These are phyloP conservation scores for Fringilla coelebs DNA, from an alignment of 2,797 vertebrate genomes.

Conservation along the genomic window DNA sequence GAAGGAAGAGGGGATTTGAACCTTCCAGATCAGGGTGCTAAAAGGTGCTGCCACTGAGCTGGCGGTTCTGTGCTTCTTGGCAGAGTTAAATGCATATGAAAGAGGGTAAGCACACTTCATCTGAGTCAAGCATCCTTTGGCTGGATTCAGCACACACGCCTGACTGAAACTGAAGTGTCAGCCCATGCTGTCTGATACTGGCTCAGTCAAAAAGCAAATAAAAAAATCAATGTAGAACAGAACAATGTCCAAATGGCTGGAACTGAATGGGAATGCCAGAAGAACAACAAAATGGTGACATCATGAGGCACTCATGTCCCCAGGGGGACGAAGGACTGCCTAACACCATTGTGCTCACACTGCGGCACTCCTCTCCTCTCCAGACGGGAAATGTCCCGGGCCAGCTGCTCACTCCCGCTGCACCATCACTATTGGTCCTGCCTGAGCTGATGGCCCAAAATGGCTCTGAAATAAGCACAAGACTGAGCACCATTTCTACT, in stretches of 20 bases:
- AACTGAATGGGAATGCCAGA: not conserved
- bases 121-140: not conserved
- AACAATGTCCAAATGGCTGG: not conserved
- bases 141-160: not conserved
- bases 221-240: not conserved
- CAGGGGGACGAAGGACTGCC: not conserved
- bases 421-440: not conserved
- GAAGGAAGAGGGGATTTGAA: not conserved
- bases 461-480: not conserved
- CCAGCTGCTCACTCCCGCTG: accelerated
- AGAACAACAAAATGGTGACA: not conserved
- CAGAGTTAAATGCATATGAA: not conserved
- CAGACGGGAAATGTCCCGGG: accelerated
- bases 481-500: not conserved
- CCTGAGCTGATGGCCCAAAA: not conserved
- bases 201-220: not conserved
- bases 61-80: not conserved
- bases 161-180: not conserved
- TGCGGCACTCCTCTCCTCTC: accelerated
- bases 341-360: accelerated
- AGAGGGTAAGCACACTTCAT: not conserved
- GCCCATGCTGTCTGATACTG: not conserved
- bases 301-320: not conserved
- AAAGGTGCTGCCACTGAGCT: not conserved
- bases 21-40: not conserved